phyloP scores from a whole-genome alignment of 1,140 invertebrate genomes.

The Nebria ingens region DNA sequence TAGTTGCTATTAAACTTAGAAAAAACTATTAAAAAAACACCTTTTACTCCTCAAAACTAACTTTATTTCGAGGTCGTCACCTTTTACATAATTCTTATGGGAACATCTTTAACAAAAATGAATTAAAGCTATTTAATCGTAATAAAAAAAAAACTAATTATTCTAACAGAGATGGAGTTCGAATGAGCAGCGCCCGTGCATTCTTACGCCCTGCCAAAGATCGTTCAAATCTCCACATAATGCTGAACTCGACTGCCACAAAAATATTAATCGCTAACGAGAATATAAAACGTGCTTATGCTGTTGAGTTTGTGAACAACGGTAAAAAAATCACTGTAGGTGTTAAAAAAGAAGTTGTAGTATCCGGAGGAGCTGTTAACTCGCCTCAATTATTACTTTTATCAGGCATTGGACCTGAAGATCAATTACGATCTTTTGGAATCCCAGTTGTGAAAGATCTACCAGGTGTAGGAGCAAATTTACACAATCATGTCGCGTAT shows the following conservation, averaged over 20 bases:
- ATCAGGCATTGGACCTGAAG: constrained; percentile 46
- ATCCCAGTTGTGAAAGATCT: constrained; percentile 47
- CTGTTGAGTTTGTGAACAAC: constrained; percentile 38
- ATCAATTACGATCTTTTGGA: constrained; percentile 39
- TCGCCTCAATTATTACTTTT: constrained; percentile 45
- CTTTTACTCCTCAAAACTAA: no score
- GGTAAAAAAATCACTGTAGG: constrained; percentile 27
- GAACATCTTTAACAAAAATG: no score
- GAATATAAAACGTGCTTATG: constrained; percentile 19
- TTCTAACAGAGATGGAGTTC: constrained; percentile 49
- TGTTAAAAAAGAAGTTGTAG: constrained; percentile 44
- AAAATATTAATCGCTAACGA: constrained; percentile 29
- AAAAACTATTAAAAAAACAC: no score
- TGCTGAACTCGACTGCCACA: constrained; percentile 52
- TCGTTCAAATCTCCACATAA: constrained; percentile 57
- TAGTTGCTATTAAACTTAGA: no score
- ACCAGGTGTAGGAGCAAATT: constrained; percentile 64
- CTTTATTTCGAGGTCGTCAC: no score
- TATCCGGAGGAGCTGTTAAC: constrained; percentile 47
- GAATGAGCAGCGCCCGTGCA: constrained; percentile 51
- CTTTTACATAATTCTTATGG: no score
- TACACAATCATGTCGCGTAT: constrained; percentile 61
- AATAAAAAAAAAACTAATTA: no score
- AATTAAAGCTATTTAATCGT: no score
- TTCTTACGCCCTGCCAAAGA: constrained; percentile 48